These are phyloP conservation scores for Beris morrisii DNA, from an alignment of 2,888 invertebrate species.

Conservation along the genomic window DNA sequence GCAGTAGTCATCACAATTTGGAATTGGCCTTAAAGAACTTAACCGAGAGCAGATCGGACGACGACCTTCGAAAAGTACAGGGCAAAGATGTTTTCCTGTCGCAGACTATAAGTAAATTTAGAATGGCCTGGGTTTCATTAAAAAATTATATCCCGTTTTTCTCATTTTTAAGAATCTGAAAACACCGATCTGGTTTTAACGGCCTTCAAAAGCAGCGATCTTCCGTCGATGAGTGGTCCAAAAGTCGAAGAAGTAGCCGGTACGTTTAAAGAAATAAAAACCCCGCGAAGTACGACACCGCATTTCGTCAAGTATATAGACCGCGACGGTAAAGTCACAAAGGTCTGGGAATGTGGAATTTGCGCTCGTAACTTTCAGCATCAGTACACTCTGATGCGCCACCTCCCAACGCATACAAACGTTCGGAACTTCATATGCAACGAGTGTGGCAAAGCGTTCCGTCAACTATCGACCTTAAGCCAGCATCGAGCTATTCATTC, in stretches of 20 bases:
- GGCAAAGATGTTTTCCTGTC: slow-evolving; percentile 21
- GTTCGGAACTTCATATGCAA: slow-evolving; percentile 75
- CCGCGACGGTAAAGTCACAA: slow-evolving; percentile 67
- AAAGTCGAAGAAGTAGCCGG: background rate
- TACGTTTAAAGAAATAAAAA: background rate
- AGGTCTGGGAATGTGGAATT: slow-evolving; percentile 75
- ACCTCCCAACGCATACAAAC: slow-evolving; percentile 75
- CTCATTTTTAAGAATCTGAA: slow-evolving; percentile 1
- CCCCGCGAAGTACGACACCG: slow-evolving; percentile 40
- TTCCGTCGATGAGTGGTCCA: background rate
- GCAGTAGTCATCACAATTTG: background rate
- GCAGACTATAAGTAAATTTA: slow-evolving; percentile 24
- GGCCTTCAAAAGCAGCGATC: background rate
- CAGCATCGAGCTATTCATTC: slow-evolving; percentile 80
- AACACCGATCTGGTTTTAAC: slow-evolving; percentile 5
- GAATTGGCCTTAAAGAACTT: slow-evolving; percentile 6
- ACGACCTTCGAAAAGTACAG: background rate
- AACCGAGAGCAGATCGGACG: background rate
- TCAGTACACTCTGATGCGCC: slow-evolving; percentile 75
- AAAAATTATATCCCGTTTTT: background rate
- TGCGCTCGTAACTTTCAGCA: slow-evolving; percentile 75
- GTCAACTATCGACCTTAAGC: slow-evolving; percentile 73
- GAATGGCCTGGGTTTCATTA: background rate
- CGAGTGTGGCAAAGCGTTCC: slow-evolving; percentile 72
- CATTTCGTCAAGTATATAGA: slow-evolving; percentile 71